These are phyloP conservation scores for Saccostrea cuccullata DNA, from an alignment of 1,140 invertebrate species.

Conservation along the genomic window DNA sequence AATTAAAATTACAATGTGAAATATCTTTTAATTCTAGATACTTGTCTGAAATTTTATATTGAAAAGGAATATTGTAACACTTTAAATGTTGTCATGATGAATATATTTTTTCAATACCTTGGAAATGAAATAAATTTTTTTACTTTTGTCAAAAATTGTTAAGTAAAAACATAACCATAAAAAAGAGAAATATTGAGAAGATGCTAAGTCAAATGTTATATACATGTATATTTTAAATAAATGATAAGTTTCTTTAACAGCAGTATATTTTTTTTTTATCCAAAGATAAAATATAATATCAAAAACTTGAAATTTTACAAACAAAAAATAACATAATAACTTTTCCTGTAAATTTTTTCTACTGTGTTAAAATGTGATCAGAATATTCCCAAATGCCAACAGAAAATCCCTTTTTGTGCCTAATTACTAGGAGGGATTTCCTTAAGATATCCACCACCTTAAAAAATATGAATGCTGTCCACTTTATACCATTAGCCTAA, in stretches of 20 bases:
- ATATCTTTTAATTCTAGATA: no score
- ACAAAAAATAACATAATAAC: neutral
- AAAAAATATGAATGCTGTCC: slow-evolving; percentile 98
- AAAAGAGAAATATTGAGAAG: neutral
- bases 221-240: neutral
- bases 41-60: neutral
- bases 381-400: neutral
- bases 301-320: slow-evolving; percentile 5
- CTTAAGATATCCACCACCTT: slow-evolving; percentile 68
- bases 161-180: no score
- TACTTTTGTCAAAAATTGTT: no score
- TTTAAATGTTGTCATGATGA: neutral
- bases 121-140: neutral
- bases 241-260: neutral
- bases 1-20: no score
- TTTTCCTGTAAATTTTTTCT: neutral
- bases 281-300: neutral
- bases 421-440: neutral
- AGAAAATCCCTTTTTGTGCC: neutral
- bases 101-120: neutral
- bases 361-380: neutral
- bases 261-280: neutral
- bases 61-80: neutral
- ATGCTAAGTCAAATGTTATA: neutral
- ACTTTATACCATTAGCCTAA: slow-evolving; percentile 98